A percentile compares a stretch with the other conserved stretches of the same genome.
These are phyloP conservation scores for Clepsis dumicolana DNA, from an alignment of 2,888 invertebrate species.

Conservation along the genomic window DNA sequence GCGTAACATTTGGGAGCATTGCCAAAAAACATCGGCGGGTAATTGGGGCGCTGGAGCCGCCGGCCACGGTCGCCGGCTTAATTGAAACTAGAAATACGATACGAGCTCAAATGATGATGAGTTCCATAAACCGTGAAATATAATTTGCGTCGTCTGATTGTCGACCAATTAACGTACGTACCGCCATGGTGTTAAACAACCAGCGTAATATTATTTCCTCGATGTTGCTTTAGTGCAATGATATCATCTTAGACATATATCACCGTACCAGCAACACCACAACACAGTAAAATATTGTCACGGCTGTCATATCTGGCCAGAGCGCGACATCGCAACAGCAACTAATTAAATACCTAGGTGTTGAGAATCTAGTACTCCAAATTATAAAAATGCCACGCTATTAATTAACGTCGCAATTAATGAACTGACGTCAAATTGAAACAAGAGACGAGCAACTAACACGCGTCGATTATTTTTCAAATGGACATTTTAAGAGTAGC, in stretches of 20 bases:
- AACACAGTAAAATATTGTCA: neutral
- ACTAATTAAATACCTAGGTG: neutral
- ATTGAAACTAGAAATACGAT: conserved; percentile 15
- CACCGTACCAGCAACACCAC: neutral
- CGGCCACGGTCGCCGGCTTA: conserved; percentile 15
- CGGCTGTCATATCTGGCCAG: neutral
- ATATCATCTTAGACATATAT: conserved; percentile 13
- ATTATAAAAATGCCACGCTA: neutral
- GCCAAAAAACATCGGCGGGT: conserved; percentile 17
- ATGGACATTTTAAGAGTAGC: neutral
- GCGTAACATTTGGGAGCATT: conserved; percentile 12
- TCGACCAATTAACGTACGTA: conserved; percentile 12
- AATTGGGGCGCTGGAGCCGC: conserved; percentile 2
- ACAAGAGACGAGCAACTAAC: neutral
- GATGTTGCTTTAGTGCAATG: neutral
- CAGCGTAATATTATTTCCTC: neutral
- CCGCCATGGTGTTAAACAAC: conserved; percentile 12
- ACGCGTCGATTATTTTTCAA: neutral
- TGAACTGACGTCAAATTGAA: neutral
- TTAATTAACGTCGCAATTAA: neutral
- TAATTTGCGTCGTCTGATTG: neutral
- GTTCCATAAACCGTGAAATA: neutral
- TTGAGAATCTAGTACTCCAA: neutral
- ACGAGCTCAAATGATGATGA: neutral
- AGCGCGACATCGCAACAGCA: neutral